Percentiles rank a stretch among this genome's conserved stretches.
Conservation (phyloP, 2,888 invertebrate species). For the Isotomurus palustris region DNA sequence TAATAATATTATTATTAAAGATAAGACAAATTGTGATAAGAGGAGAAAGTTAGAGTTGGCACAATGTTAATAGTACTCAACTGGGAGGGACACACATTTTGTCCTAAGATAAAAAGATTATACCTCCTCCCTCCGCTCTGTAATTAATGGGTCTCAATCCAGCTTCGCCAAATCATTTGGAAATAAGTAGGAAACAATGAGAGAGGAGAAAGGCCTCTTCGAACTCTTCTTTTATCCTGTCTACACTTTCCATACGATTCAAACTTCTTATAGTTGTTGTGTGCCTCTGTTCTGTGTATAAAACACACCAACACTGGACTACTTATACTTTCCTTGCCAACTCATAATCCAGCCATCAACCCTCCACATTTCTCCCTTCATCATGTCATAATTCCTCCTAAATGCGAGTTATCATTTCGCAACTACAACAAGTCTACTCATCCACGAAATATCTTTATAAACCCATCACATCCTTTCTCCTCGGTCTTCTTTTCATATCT, state of each 20-base stretch:
- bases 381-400: too few relatives aligned
- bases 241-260: too few relatives aligned
- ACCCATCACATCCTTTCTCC: too few relatives aligned
- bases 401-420: too few relatives aligned
- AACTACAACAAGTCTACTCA: too few relatives aligned
- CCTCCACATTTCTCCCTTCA: conserved; percentile 1
- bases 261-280: too few relatives aligned
- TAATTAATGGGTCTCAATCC: conserved; percentile 14
- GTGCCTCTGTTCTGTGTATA: too few relatives aligned
- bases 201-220: neutral
- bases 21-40: neutral
- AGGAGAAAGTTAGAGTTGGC: conserved; percentile 5
- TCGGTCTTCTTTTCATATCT: too few relatives aligned
- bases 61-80: neutral
- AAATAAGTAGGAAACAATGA: conserved; percentile 13
- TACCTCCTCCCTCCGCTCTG: neutral
- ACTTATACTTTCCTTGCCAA: neutral
- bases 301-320: too few relatives aligned
- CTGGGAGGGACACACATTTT: neutral
- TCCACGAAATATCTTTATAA: too few relatives aligned
- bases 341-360: conserved; percentile 3
- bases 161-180: conserved; percentile 13
- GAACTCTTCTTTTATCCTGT: neutral
- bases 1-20: too few relatives aligned
- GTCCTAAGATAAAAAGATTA: conserved; percentile 12